Base-by-base conservation (phyloP, 2,888 invertebrate genomes). In the Philhelius pedissequus region DNA sequence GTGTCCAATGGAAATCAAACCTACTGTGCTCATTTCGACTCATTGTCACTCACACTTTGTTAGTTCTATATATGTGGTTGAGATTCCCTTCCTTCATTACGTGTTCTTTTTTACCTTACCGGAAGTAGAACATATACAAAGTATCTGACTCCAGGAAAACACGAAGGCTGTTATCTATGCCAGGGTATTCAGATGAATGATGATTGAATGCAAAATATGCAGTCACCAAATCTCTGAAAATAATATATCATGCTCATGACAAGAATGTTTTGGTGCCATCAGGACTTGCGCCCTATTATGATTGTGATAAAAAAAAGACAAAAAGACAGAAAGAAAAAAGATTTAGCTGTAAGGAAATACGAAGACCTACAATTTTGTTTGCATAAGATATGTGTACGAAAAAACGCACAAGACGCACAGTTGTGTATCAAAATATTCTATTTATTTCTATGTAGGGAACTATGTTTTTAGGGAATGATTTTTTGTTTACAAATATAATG, bases 121-220 rank as follows among this genome's bases (percentile, higher is more conserved):
- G 8, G 27, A 27, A 52, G 9, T 52, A 11, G 52, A 4, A 15
- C 52, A 30, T 27, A 52, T 52, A 52, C 15, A 30, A 15, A 9
- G 9, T 15, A 52, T 52, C 15, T 11, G 52, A 35, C 56, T 56
- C 3, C 56, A 56, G 56, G 56, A 56, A 56, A 35, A 20, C 20
- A 20, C 20, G 3, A 11, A 56, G 20, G 32, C 30, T 56, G 7
- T 56, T 35, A 35, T 56, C 56, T 27, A 20, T 56, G 56, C 27
- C 56, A 56, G 18, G 32, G 27, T 30, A 18, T 32, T 32, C 32
- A 32, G 20, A 32, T 56, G 35, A 56, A 56, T 56, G 32, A 56
- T 56, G 56, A 56, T 56, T 56, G 56, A 56, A 20, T 56, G 32
- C 56, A 56, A 56, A 56, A 35, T 56, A 56, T 56, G 32, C 56